Conservation (phyloP, 2,797 vertebrate species). For the Tamandua tetradactyla region DNA sequence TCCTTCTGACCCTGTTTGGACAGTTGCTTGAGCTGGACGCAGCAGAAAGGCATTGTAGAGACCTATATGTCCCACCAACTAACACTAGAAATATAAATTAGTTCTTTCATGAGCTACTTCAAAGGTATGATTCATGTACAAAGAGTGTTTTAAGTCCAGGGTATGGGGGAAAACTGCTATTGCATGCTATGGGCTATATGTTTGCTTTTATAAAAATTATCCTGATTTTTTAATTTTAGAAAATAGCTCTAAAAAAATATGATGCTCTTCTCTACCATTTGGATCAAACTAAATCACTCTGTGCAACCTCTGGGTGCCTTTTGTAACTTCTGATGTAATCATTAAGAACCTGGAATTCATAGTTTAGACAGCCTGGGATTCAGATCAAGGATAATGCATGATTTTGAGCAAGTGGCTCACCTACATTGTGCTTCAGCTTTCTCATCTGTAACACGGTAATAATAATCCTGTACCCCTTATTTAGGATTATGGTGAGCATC, state of each 20-base stretch:
- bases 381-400: background rate
- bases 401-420: background rate
- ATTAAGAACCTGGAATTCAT: background rate
- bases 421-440: background rate
- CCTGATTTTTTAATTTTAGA: conserved; percentile 28
- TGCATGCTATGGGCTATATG: no score
- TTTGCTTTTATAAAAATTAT: background rate
- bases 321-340: background rate
- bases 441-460: background rate
- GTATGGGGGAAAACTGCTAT: no score
- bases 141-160: no score
- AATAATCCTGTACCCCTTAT: background rate
- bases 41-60: no score
- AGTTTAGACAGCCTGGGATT: background rate
- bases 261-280: background rate
- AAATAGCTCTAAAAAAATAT: background rate
- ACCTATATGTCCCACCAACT: no score
- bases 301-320: background rate
- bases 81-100: no score
- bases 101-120: no score
- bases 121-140: no score
- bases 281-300: background rate
- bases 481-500: background rate
- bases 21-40: no score
- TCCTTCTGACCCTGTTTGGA: no score